These are phyloP conservation scores for Stratiomys singularior DNA, from an alignment of 2,888 invertebrate species.

Conservation along the genomic window DNA sequence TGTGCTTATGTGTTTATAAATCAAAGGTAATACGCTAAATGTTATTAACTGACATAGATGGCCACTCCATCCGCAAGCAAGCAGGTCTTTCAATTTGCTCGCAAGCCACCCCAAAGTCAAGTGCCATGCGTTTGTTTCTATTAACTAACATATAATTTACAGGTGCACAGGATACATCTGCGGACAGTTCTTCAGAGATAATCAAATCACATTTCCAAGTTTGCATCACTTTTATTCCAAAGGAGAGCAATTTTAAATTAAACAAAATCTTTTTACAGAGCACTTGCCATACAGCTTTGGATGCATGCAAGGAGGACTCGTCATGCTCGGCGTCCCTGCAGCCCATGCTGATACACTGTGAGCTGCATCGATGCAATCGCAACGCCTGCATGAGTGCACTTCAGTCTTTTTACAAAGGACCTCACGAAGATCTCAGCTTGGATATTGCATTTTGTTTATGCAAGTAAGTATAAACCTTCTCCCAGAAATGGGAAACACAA, in stretches of 20 bases:
- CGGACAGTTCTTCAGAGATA: slow-evolving; percentile 65
- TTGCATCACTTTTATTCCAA: slow-evolving; percentile 54
- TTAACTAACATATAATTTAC: slow-evolving; percentile 40
- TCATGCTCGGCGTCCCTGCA: slow-evolving; percentile 82
- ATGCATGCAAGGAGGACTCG: slow-evolving; percentile 82
- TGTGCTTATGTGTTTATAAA: too few species aligned
- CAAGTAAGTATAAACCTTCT: slow-evolving; percentile 75
- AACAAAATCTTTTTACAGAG: slow-evolving; percentile 70
- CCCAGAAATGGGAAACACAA: neutral
- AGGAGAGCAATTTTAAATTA: slow-evolving; percentile 29
- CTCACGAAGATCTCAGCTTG: slow-evolving; percentile 82
- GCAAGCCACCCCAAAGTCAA: too few species aligned
- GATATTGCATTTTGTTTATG: slow-evolving; percentile 93
- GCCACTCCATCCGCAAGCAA: too few species aligned
- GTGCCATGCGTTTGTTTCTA: neutral
- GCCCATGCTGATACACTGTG: slow-evolving; percentile 87
- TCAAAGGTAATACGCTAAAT: too few species aligned
- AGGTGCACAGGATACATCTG: slow-evolving; percentile 66
- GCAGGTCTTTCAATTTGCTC: too few species aligned
- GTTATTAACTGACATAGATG: too few species aligned
- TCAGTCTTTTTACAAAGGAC: slow-evolving; percentile 85
- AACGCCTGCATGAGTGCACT: slow-evolving; percentile 89
- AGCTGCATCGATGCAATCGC: slow-evolving; percentile 79
- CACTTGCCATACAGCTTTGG: slow-evolving; percentile 87
- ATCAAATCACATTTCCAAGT: slow-evolving; percentile 67